phyloP scores from a whole-genome alignment of 2,888 invertebrate species.

The Drosophila nigricruria region DNA sequence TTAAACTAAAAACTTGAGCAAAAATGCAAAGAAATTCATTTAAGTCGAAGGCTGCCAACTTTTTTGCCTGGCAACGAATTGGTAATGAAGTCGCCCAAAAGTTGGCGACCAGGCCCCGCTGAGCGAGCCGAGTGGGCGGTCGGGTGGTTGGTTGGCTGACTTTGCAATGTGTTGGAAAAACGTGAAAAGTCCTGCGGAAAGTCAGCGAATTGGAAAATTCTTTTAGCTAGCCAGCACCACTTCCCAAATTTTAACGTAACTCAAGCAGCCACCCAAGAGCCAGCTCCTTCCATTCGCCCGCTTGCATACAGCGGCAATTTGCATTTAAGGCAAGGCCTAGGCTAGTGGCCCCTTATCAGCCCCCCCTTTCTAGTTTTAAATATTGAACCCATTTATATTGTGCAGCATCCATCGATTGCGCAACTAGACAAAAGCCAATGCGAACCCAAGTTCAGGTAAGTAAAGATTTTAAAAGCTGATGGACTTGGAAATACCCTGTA shows the following conservation, averaged over 20 bases:
- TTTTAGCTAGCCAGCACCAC: constrained; percentile 14
- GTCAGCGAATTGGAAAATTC: constrained; percentile 63
- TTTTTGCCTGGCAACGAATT: constrained; percentile 43
- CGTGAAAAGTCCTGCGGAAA: constrained; percentile 39
- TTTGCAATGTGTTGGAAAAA: background rate
- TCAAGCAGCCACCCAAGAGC: background rate
- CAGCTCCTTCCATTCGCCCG: background rate
- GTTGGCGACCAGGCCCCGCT: constrained; percentile 2
- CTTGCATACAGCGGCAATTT: constrained; percentile 48
- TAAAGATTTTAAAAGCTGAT: background rate
- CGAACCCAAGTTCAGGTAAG: constrained; percentile 32
- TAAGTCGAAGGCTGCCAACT: constrained; percentile 51
- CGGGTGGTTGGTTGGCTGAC: background rate
- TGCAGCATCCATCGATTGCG: constrained; percentile 48
- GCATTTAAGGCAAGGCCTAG: constrained; percentile 45
- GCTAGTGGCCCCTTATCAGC: background rate
- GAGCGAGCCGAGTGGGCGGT: background rate
- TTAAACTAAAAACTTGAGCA: constrained; percentile 65
- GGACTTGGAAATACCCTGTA: constrained; percentile 10
- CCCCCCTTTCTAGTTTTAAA: constrained; percentile 24
- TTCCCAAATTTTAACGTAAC: background rate
- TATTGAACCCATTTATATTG: constrained; percentile 57
- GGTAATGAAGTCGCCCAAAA: constrained; percentile 54
- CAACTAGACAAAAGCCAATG: constrained; percentile 28
- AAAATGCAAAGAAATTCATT: constrained; percentile 69